Percentiles rank a stretch among this genome's conserved stretches.
Conservation (phyloP, 2,113 vertebrate species). For the Acrocephalus kingi region DNA sequence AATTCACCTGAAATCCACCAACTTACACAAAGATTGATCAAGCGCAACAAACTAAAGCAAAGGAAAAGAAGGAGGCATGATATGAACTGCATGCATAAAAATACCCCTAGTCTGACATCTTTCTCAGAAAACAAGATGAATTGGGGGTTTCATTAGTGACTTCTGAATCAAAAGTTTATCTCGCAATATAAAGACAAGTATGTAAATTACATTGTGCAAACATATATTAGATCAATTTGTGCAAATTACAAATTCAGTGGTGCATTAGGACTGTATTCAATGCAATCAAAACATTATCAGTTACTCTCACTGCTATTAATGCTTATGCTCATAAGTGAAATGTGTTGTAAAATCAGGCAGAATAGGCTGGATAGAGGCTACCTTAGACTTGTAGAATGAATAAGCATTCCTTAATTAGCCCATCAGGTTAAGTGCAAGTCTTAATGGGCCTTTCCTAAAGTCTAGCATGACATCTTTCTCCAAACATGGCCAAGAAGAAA, state of each 20-base stretch:
- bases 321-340: conserved; percentile 86
- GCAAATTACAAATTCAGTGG: conserved; percentile 66
- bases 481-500: conserved; percentile 99
- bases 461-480: conserved; percentile 94
- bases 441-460: conserved; percentile 99
- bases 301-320: conserved; percentile 75
- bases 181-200: conserved; percentile 45
- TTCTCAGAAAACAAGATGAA: neutral
- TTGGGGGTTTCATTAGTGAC: neutral
- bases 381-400: conserved; percentile 89
- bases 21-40: neutral
- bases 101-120: neutral
- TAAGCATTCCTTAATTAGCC: conserved; percentile 99
- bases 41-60: neutral
- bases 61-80: neutral
- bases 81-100: neutral
- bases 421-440: conserved; percentile 99
- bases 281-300: conserved; percentile 79
- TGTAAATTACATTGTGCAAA: conserved; percentile 73
- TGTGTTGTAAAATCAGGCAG: conserved; percentile 88
- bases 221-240: conserved; percentile 45
- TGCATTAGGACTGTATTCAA: conserved; percentile 73
- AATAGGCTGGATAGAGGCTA: conserved; percentile 83
- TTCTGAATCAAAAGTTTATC: conserved; percentile 52
- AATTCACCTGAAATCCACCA: neutral